Evolutionary conservation across 2,113 vertebrate species (phyloP).

Genomic region (Barbus barbus): DNA sequence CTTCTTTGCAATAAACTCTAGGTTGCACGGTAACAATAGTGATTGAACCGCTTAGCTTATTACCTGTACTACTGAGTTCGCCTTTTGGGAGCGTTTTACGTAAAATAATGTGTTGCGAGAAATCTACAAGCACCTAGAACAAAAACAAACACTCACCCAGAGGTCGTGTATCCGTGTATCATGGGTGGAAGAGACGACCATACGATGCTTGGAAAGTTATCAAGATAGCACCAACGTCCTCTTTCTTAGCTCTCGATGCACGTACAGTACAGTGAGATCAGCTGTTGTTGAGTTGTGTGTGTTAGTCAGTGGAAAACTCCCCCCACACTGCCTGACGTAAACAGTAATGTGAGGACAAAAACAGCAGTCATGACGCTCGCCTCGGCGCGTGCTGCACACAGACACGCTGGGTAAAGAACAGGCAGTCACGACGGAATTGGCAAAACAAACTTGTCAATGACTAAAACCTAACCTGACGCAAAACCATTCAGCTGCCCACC

Average conservation of each 20-base stretch:
- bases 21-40: neutral
- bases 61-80: neutral
- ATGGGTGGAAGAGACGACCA: constrained; percentile 31
- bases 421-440: neutral
- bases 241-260: neutral
- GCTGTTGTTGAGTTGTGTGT: constrained; percentile 51
- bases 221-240: neutral
- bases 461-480: neutral
- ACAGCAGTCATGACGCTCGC: constrained; percentile 23
- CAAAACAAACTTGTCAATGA: neutral
- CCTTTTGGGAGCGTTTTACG: neutral
- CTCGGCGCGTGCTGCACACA: neutral
- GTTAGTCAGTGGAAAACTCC: constrained; percentile 83
- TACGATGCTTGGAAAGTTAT: constrained; percentile 22
- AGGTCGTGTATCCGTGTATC: constrained; percentile 2
- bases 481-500: neutral
- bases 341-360: constrained; percentile 47
- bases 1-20: neutral
- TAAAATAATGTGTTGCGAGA: neutral
- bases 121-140: neutral
- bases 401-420: neutral
- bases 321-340: constrained; percentile 59
- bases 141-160: constrained; percentile 29
- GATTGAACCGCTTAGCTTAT: neutral
- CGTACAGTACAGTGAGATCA: constrained; percentile 10